These are phyloP conservation scores for Sebastiscus tertius DNA, from an alignment of 2,797 vertebrate species.

Conservation along the genomic window DNA sequence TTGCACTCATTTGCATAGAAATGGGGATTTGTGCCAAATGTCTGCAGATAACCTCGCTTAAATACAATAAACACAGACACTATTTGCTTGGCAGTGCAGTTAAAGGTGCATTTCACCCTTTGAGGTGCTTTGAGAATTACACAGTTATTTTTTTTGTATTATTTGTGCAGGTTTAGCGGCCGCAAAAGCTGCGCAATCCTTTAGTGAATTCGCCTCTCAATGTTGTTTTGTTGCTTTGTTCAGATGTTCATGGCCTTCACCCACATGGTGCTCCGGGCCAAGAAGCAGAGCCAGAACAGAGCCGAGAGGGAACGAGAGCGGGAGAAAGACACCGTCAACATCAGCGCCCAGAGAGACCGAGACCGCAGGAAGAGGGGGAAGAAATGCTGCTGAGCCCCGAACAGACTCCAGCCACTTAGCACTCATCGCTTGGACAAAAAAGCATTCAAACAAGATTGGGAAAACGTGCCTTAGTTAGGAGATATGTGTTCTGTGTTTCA, in stretches of 20 bases:
- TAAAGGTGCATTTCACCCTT: background rate
- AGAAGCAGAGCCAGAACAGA: conserved; percentile 86
- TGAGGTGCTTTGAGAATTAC: background rate
- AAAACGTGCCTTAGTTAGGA: conserved; percentile 20
- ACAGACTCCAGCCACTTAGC: background rate
- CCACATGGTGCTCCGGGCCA: conserved; percentile 85
- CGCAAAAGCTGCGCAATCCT: too few species aligned
- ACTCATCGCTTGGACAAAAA: too few species aligned
- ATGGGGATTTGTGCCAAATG: too few species aligned
- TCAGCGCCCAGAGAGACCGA: conserved; percentile 82
- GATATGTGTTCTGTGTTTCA: background rate
- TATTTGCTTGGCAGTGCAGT: background rate
- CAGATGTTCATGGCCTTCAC: conserved; percentile 92
- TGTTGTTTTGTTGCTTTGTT: background rate
- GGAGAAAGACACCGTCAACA: conserved; percentile 86
- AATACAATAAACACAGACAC: too few species aligned
- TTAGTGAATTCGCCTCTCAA: background rate
- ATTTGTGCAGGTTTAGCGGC: too few species aligned
- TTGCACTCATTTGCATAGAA: too few species aligned
- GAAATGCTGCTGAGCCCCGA: conserved; percentile 81
- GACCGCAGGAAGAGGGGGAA: conserved; percentile 81
- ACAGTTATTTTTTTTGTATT: too few species aligned
- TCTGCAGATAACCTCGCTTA: too few species aligned
- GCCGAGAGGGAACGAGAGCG: conserved; percentile 80
- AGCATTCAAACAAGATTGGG: background rate